These are phyloP conservation scores for Calypte anna DNA, from an alignment of 2,113 vertebrate genomes.

Conservation along the genomic window DNA sequence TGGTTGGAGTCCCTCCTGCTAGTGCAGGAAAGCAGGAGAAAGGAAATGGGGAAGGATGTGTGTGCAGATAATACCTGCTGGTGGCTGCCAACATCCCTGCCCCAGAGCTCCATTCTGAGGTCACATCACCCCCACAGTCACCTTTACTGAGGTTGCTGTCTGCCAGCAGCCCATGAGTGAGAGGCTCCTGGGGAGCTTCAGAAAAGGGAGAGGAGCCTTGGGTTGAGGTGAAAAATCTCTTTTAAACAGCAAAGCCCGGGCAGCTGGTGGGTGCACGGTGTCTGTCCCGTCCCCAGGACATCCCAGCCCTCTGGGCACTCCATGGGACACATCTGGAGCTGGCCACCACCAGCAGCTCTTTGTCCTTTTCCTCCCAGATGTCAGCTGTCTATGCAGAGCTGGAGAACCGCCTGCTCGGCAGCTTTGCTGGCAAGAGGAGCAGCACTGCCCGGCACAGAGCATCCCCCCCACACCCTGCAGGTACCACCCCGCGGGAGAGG, in stretches of 20 bases:
- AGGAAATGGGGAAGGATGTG: neutral
- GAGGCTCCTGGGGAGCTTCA: neutral
- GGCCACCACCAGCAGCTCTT: neutral
- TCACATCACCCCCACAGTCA: neutral
- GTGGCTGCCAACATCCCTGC: neutral
- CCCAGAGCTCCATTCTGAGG: neutral
- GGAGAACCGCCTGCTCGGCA: constrained; percentile 83
- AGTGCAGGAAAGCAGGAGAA: neutral
- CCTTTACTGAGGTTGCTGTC: neutral
- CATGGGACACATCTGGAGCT: accelerated
- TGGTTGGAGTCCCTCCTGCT: neutral
- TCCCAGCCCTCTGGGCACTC: neutral
- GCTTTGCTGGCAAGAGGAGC: constrained; percentile 84
- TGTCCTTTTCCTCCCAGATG: constrained; percentile 79
- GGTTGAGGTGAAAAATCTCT: neutral
- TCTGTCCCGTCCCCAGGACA: neutral
- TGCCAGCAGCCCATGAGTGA: neutral
- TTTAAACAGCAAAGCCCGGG: neutral
- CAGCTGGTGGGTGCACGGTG: accelerated
- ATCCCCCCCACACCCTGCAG: constrained; percentile 79
- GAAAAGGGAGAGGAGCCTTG: neutral
- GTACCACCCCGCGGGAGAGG: constrained; percentile 36
- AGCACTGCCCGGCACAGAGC: constrained; percentile 71
- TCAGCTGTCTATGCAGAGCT: constrained; percentile 93
- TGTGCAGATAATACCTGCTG: neutral